phyloP scores from a whole-genome alignment of 2,113 vertebrate genomes.

The Sciurus niger region DNA sequence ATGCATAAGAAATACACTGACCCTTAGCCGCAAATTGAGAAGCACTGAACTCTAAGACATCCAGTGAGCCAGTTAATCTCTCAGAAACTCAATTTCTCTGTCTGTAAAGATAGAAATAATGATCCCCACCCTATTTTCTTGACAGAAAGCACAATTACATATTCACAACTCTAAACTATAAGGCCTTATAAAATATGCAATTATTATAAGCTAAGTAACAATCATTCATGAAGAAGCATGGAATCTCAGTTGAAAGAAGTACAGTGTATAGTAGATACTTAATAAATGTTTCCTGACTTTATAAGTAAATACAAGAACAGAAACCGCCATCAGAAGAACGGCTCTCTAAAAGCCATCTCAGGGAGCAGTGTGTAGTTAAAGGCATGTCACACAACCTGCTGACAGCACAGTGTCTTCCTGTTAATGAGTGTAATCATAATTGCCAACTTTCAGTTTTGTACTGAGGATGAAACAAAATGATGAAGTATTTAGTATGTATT shows the following conservation, averaged over 20 bases:
- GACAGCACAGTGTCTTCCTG: not conserved
- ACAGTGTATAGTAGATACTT: not conserved
- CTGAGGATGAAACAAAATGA: constrained; percentile 38
- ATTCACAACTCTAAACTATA: constrained; percentile 13
- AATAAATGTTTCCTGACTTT: not conserved
- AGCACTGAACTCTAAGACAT: not conserved
- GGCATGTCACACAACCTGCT: not conserved
- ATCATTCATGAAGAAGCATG: not conserved
- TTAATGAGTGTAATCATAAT: not conserved
- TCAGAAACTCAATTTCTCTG: not conserved
- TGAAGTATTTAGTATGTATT: not conserved
- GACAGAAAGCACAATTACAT: not conserved
- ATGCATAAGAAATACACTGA: not conserved
- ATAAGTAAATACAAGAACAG: not conserved
- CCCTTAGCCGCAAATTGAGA: constrained; percentile 8
- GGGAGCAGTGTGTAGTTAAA: not conserved
- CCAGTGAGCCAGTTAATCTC: not conserved
- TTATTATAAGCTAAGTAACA: not conserved
- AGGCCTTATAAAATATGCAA: not conserved
- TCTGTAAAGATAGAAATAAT: not conserved
- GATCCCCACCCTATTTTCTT: not conserved
- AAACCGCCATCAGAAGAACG: not conserved
- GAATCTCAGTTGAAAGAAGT: not conserved
- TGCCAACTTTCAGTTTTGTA: not conserved
- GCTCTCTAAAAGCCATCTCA: not conserved